Base-by-base conservation (phyloP, 92 coral and sea anemone species). In the Epizoanthus ramosus region DNA sequence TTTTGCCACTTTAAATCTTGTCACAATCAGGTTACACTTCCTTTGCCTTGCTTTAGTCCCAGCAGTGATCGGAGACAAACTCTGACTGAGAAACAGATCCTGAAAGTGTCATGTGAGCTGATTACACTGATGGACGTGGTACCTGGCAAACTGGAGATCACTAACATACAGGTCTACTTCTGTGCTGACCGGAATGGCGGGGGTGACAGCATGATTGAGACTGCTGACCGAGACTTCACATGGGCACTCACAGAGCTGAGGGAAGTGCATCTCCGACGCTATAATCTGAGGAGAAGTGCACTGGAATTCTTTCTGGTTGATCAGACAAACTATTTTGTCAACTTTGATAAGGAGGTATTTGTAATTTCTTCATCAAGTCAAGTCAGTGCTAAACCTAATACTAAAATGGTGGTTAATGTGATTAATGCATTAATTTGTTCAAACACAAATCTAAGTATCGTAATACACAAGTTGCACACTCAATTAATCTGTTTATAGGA, bases 301-400 rank as follows among this genome's bases (percentile, higher is more conserved):
- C 64, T 96, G 80, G 99, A 96, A 87, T 96, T 96, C 87, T 96
- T 96, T 66, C 68, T 96, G 18, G 86, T 90, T 45, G 99, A 96
- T 77, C 99, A 96, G 87, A 96, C 98, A 41, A 96, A 96, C 90
- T 96, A 96, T 83, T 96, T 96, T 35, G 83, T 96, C 41, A 96
- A 96, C 82, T 94, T 90, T 84, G 84, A 89, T 74, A 96, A 96
- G 74, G 93, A 96, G 94, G 99, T 94, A 79, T n/a, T 80, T 4
- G 6, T 13, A 67, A 19, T 18, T 31, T n/a, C 57, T 75, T 21
- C n/a, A n/a, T n/a, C n/a, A n/a, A n/a, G 54, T 50, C 43, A 37
- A 37, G 43, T 37, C 54, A 37, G 6, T 37, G 54, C 54, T 9
- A 50, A 50, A 50, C 15, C 14, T 50, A 50, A 50, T 9, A 13